A percentile compares a stretch with the other conserved stretches of the same genome.
These are phyloP conservation scores for Paramuricea clavata DNA, from an alignment of 92 coral and sea anemone genomes.

Conservation along the genomic window DNA sequence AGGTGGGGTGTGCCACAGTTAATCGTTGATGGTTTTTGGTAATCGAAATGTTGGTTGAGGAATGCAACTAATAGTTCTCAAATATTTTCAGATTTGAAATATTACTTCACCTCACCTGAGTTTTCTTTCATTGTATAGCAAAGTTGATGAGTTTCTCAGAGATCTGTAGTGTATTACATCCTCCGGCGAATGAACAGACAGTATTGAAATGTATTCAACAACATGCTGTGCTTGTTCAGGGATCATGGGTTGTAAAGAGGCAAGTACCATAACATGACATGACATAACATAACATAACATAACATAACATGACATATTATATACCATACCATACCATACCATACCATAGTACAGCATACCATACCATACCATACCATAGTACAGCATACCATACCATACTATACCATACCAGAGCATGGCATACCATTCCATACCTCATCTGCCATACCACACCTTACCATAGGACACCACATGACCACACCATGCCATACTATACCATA, in stretches of 20 bases:
- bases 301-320: not conserved
- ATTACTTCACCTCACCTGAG: too few relatives aligned
- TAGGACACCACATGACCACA: too few relatives aligned
- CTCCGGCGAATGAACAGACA: slow-evolving; percentile 80
- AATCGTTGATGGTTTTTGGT: too few relatives aligned
- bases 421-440: not conserved
- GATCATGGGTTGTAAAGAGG: slow-evolving; percentile 98
- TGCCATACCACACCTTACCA: not conserved
- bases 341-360: slow-evolving; percentile 19
- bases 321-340: not conserved
- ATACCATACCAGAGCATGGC: not conserved
- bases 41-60: too few relatives aligned
- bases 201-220: slow-evolving; percentile 87
- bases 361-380: not conserved
- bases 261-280: not conserved
- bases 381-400: too few relatives aligned
- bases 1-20: too few relatives aligned
- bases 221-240: slow-evolving; percentile 93
- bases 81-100: too few relatives aligned
- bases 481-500: not conserved
- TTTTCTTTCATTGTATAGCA: slow-evolving; percentile 64
- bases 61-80: too few relatives aligned
- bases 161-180: slow-evolving; percentile 79
- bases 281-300: not conserved
- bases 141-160: slow-evolving; percentile 91